Evolutionary conservation across 2,888 invertebrate genomes (phyloP).

Genomic region (Congeria kusceri): DNA sequence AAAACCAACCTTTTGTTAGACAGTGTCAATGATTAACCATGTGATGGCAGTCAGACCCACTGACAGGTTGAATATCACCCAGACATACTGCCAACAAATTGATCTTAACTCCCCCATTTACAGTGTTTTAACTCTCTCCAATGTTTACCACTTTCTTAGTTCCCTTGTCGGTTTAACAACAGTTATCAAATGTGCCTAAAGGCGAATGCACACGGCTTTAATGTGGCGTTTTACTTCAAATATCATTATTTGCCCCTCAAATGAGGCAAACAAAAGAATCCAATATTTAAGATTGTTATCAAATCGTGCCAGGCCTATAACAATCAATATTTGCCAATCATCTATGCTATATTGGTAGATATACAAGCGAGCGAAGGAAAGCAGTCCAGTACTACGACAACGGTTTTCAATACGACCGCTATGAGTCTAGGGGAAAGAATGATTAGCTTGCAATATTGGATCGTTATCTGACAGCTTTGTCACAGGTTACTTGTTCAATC

Average conservation of each 20-base stretch:
- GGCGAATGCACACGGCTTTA: conserved; percentile 28
- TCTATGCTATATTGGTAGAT: conserved; percentile 2
- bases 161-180: conserved; percentile 8
- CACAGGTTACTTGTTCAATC: no score
- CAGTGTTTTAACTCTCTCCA: background rate
- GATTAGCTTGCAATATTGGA: no score
- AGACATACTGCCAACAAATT: conserved; percentile 48
- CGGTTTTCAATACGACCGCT: no score
- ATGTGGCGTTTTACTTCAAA: conserved; percentile 31
- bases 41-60: no score
- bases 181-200: conserved; percentile 42
- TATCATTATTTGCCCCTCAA: conserved; percentile 41
- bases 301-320: background rate
- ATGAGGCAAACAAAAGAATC: conserved; percentile 48
- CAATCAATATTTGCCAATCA: conserved; percentile 29
- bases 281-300: conserved; percentile 48
- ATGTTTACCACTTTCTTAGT: no score
- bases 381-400: no score
- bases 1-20: no score
- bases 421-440: no score
- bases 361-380: background rate
- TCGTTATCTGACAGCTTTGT: no score
- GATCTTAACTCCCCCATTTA: conserved; percentile 22
- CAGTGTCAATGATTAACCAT: no score
- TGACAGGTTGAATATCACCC: conserved; percentile 6